Evolutionary conservation across 2,113 vertebrate species (phyloP), one percentile per base, ranked within the genome.

Genomic region (Craseonycteris thonglongyai): DNA sequence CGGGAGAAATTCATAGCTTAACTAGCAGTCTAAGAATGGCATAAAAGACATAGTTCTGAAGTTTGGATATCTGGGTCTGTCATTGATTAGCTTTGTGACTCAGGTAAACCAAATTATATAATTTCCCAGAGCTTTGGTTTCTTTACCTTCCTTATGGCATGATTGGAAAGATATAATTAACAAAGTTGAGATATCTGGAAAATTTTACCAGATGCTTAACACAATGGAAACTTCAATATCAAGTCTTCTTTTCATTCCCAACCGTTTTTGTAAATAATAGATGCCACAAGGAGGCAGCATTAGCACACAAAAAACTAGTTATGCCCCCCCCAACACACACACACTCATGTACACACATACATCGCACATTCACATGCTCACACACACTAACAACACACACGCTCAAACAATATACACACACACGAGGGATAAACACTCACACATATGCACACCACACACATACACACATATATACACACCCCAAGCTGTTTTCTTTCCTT

Each of bases 201-300:
- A 66, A 21, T 40, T 35, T 22, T 72, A 19, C 45, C 65, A 58
- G 6, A 9, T 18, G 30, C 18, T 35, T 49, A 35, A 85, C 35
- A 16, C 11, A 5, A 72, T 15, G 47, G 30, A 75, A 40, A 71
- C 61, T 51, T 69, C 9, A 0, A 3, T 24, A 69, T 40, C 38
- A 42, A 38, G 7, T 59, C 49, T 40, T 51, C 40, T 69, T 76
- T 79, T 47, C 42, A 2, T 79, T 66, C 16, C 10, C 56, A 61
- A 28, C 24, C 33, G 38, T 89, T 87, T 87, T 61, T 51, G 24
- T 65, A 1, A 91, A n/a, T 28, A 75, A 24, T 9, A 71, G 40
- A 7, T 15, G 9, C 76, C 96, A 93, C 94, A 80, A 93, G 95
- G 94, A 66, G 93, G 79, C 95, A 96, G 89, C 91, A 93, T 47